Evolutionary conservation across 2,888 invertebrate genomes (phyloP), one percentile per base, ranked within the genome.

Genomic region (Amblyjoppa fuscipennis): DNA sequence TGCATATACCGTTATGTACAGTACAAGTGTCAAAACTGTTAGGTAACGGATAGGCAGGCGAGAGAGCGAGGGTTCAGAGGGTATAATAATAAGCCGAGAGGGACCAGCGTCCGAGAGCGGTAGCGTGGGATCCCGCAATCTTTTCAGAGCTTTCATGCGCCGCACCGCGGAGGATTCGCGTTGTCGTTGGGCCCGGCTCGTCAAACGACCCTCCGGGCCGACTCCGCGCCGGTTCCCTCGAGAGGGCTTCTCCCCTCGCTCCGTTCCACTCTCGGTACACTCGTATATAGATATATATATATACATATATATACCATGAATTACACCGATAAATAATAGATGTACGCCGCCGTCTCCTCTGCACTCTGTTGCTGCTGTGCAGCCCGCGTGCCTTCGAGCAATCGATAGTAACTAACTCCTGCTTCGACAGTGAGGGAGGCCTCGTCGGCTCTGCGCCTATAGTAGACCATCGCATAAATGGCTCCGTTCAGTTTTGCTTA

Each of bases 1-100:
- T 73, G 76, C 61, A 66, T 75, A 73, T 69, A 75, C 85, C 84
- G 86, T 86, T 88, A 85, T 56, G 53, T 7, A n/a, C 77, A 20
- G 84, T 66, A 73, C 76, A 87, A 87, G 83, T 81, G 83, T 84
- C 87, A 77, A 87, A 86, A 87, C 85, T 82, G 87, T 83, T 87
- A 85, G 78, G 85, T 88, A 89, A 89, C 89, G 89, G 86, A 81
- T 69, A 78, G 81, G 53, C 69, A 41, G 38, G 74, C 38, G 59
- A 53, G 87, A 69, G 70, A 59, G 34, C 34, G 41, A 59, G 31
- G 53, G 31, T 74, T 45, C 74, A 49, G 83, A 83, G 73, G 82
- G 70, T 81, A 84, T 84, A 84, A 84, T 86, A 79, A 82, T 71
- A 69, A 76, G 73, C n/a, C 41, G 68, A 53, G 80, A 66, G 75